Conservation (phyloP, 2,113 vertebrate genomes). For the Anarhynchus alexandrinus region DNA sequence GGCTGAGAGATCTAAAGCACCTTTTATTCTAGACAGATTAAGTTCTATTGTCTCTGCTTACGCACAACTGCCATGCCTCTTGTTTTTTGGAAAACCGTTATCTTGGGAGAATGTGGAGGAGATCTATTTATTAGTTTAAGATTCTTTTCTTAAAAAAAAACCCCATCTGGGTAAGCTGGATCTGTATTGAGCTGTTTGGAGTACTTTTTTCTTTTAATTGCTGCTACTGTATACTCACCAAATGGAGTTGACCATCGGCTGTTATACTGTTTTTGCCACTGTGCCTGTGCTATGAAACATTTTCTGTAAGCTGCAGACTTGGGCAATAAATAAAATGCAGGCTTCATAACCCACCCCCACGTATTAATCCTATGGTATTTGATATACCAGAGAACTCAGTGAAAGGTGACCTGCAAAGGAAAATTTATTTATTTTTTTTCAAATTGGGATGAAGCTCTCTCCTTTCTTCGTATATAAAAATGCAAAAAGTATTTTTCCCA, state of each 20-base stretch:
- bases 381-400: background rate
- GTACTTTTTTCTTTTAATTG: conserved; percentile 71
- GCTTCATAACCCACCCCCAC: background rate
- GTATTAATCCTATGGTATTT: background rate
- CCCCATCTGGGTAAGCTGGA: conserved; percentile 61
- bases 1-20: conserved; percentile 29
- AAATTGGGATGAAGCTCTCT: background rate
- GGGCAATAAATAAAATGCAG: conserved; percentile 72
- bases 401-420: conserved; percentile 45
- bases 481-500: background rate
- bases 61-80: conserved; percentile 63
- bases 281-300: conserved; percentile 87
- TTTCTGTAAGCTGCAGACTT: conserved; percentile 78
- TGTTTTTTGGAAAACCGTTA: conserved; percentile 25
- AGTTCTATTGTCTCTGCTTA: conserved; percentile 35
- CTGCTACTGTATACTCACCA: conserved; percentile 76
- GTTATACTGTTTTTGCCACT: conserved; percentile 89
- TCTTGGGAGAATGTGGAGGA: conserved; percentile 9
- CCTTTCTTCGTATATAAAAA: background rate
- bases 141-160: conserved; percentile 53
- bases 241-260: conserved; percentile 80
- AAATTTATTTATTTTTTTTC: background rate
- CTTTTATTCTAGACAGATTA: conserved; percentile 17
- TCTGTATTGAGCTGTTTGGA: conserved; percentile 56
- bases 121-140: conserved; percentile 55